Percentiles rank a stretch among this genome's conserved stretches.
Evolutionary conservation across 1,140 invertebrate species (phyloP).

Genomic region (Chlorops oryzae): DNA sequence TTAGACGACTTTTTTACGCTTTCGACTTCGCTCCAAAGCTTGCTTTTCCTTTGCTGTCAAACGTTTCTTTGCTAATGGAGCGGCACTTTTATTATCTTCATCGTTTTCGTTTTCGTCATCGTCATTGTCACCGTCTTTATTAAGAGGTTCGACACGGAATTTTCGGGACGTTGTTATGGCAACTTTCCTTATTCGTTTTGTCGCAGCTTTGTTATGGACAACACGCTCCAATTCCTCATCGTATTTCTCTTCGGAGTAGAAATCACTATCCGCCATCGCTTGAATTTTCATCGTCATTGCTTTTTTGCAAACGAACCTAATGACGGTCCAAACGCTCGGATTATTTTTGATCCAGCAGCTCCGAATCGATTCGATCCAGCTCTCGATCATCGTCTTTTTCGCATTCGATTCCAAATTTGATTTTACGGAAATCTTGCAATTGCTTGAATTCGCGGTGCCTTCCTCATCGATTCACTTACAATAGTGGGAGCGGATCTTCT

Average conservation of each 20-base stretch:
- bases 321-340: constrained; percentile 45
- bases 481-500: constrained; percentile 26
- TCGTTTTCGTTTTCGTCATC: constrained; percentile 47
- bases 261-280: constrained; percentile 54
- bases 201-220: constrained; percentile 48
- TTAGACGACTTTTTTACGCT: constrained; percentile 80
- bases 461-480: constrained; percentile 36
- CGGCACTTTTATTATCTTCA: constrained; percentile 21
- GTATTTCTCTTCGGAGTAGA: constrained; percentile 56
- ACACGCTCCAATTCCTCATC: constrained; percentile 43
- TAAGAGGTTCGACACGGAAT: constrained; percentile 53
- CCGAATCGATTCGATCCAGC: constrained; percentile 52
- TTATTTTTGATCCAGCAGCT: constrained; percentile 51
- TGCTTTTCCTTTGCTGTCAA: constrained; percentile 71
- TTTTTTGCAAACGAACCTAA: constrained; percentile 25
- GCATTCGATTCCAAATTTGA: constrained; percentile 66
- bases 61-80: constrained; percentile 47
- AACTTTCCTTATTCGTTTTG: constrained; percentile 44
- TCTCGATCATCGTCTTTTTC: constrained; percentile 59
- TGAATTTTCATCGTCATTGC: constrained; percentile 43
- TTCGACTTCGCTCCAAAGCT: constrained; percentile 64
- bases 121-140: constrained; percentile 27
- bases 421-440: constrained; percentile 74
- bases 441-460: constrained; percentile 37
- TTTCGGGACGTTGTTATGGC: constrained; percentile 52